These are phyloP conservation scores for Ptyas mucosa DNA, from an alignment of 2,113 vertebrate genomes.

Conservation along the genomic window DNA sequence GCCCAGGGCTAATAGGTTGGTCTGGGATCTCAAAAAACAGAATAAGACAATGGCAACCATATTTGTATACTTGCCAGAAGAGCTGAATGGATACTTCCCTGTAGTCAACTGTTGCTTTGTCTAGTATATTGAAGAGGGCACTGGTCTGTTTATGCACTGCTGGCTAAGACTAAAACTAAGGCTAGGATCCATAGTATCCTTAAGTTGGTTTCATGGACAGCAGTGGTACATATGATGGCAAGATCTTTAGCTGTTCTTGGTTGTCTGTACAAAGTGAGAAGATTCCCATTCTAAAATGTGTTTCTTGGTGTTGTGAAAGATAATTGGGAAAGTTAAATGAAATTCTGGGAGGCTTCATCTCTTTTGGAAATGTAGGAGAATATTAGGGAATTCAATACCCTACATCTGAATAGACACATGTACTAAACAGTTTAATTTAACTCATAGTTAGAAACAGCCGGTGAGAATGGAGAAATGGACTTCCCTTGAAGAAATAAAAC, in stretches of 20 bases:
- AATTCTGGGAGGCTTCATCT: background rate
- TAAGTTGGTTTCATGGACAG: too few relatives aligned
- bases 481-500: background rate
- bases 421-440: background rate
- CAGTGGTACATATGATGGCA: background rate
- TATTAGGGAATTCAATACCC: background rate
- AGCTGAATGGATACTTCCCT: background rate
- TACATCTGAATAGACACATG: background rate
- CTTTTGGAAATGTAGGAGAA: background rate
- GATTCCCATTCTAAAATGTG: background rate
- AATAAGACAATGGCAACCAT: background rate
- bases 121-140: too few relatives aligned
- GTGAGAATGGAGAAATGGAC: background rate
- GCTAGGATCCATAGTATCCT: too few relatives aligned
- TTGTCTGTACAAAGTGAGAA: background rate
- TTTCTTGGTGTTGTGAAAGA: background rate
- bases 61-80: background rate
- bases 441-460: background rate
- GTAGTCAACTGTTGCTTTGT: too few relatives aligned
- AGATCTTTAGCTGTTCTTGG: background rate
- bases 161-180: too few relatives aligned
- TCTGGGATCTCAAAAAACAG: background rate
- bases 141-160: too few relatives aligned
- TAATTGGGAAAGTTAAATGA: background rate
- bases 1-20: background rate